Evolutionary conservation across 2,113 vertebrate species (phyloP), one percentile per base, ranked within the genome.

Genomic region (Agapornis roseicollis): DNA sequence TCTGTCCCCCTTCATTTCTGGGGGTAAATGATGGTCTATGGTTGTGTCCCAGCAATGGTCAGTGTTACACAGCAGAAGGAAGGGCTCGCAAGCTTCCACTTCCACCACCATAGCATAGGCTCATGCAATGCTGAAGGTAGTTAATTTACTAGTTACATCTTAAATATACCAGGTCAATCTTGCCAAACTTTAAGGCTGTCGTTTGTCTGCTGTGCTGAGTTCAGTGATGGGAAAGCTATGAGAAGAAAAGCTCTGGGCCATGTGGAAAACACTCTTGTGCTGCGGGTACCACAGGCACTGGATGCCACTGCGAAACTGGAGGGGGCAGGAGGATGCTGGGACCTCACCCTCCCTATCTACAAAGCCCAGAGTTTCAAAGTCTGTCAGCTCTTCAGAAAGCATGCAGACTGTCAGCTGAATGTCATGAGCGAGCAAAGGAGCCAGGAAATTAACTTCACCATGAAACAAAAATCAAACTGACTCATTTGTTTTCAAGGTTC

Each of bases 401-500:
- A 37, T 28, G 10, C 90, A 95, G 83, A 76, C 70, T 0, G 3
- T 80, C 77, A 95, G 72, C 42, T 1, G 1, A 88, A 61, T 0
- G 0, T 80, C 0, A 3, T 2, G 2, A 69, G 63, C 0, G 1
- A 76, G 72, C n/a, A 46, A 71, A 71, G 69, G 65, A 93, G 52
- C 72, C 83, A 89, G 93, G 86, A 96, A 95, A 94, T 87, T 14
- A 94, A 95, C 83, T 88, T 95, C 58, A 88, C 37, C 80, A 55
- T 47, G 68, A 96, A 96, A 93, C 82, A 93, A 96, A 96, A 96
- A 93, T 90, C 93, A 90, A 71, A 97, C 80, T 85, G 96, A 95
- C 93, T 97, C 96, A 94, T 95, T 96, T 96, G 88, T 94, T 96
- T 96, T 93, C 93, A 89, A 86, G 92, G 92, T 94, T 89, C 78